Base-by-base conservation (phyloP, 2,888 invertebrate species). In the Dimorphilus gyrociliatus region DNA sequence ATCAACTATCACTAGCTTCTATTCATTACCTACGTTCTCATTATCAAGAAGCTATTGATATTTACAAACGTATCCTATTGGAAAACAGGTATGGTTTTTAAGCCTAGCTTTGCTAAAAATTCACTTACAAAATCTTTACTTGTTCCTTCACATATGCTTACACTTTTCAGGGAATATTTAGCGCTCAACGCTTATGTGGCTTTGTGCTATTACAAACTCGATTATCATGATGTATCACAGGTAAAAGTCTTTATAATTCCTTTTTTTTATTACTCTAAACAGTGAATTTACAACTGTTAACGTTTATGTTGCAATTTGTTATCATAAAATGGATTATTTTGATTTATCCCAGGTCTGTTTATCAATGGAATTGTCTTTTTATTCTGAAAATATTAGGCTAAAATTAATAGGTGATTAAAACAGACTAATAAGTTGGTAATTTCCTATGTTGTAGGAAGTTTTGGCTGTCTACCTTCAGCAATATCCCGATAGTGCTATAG, bases 31-130 rank as follows among this genome's bases (percentile, higher is more conserved):
- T 94, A 33, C 71, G 92, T 32, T 81, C 82, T 4, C 94, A 97
- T 63, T 97, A 92, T 58, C 90, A 92, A 58, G 94, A 97, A 60
- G 92, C 97, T 26, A 90, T 94, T 38, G 92, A 94, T 59, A 85
- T 94, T 40, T 97, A 97, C 58, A 97, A 94, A 63, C 73, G 84
- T 36, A 72, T 94, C 31, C 68, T 94, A 10, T 64, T 86, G 15
- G 84, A 86, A 47, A 81, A 90, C 66, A 78, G 86, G 85, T 84
- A 61, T 42, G 30, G 17, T n/a, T 19, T n/a, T 10, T 27, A 6
- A 12, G 8, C 12, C 14, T 14, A 12, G 12, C 8, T 25, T 12
- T n/a, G 25, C 12, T 14, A 14, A 12, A 14, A 25, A 10, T 27
- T 6, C 7, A n/a, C n/a, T n/a, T n/a, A n/a, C n/a, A n/a, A n/a